phyloP scores from a whole-genome alignment of 2,113 vertebrate genomes.

The Alosa alosa region DNA sequence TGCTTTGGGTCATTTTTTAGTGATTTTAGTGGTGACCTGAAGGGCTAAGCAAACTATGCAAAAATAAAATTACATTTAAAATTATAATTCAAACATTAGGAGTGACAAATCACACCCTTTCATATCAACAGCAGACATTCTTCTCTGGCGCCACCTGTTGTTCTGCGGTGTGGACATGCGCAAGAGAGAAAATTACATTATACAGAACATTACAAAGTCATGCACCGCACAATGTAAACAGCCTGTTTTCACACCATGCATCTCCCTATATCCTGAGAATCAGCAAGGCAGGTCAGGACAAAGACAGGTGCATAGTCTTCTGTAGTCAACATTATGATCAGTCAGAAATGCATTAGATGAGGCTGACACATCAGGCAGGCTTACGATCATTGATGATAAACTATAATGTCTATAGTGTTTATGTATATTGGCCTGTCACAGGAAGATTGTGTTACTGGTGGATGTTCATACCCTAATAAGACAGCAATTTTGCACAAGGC shows the following conservation, averaged over 20 bases:
- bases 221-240: not conserved
- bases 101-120: not conserved
- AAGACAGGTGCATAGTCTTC: not conserved
- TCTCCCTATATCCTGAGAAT: not conserved
- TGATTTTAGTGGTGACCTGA: not conserved
- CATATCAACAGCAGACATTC: not conserved
- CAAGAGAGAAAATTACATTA: not conserved
- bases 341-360: not conserved
- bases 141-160: not conserved
- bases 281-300: not conserved
- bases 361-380: not conserved
- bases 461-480: not conserved
- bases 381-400: not conserved
- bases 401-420: not conserved
- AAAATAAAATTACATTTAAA: not conserved
- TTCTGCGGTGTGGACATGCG: not conserved
- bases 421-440: not conserved
- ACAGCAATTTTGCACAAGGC: constrained; percentile 56
- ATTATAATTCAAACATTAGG: not conserved
- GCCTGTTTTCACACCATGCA: not conserved
- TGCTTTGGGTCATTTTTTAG: not conserved
- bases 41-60: not conserved
- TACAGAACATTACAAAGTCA: not conserved
- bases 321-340: not conserved
- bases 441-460: not conserved